These are phyloP conservation scores for Penelope pileata DNA, from an alignment of 2,113 vertebrate genomes.

Conservation along the genomic window DNA sequence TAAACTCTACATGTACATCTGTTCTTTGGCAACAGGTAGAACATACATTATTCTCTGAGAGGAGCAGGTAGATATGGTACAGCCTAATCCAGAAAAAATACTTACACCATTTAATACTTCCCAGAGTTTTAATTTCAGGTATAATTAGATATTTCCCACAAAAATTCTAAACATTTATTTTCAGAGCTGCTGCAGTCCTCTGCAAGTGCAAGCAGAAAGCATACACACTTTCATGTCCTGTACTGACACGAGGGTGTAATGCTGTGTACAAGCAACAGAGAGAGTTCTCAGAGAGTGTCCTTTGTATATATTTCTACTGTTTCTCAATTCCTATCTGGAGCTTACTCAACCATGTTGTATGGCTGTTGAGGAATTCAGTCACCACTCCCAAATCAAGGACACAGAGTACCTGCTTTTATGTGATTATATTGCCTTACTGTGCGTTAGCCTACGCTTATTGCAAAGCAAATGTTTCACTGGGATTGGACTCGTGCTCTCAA, in stretches of 20 bases:
- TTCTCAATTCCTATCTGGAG: neutral
- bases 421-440: neutral
- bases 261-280: neutral
- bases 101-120: neutral
- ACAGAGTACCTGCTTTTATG: neutral
- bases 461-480: neutral
- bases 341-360: neutral
- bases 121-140: neutral
- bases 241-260: accelerated
- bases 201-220: neutral
- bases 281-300: neutral
- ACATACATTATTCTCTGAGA: neutral
- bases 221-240: neutral
- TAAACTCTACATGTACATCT: neutral
- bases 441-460: neutral
- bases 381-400: neutral
- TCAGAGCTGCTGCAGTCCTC: neutral
- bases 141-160: neutral
- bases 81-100: neutral
- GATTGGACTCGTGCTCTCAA: neutral
- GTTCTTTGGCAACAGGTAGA: neutral
- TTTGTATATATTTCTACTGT: neutral
- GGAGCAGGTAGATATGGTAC: neutral
- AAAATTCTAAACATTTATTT: neutral
- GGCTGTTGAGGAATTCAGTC: neutral